phyloP scores from a whole-genome alignment of 2,888 invertebrate genomes.

The Epinotia demarniana region DNA sequence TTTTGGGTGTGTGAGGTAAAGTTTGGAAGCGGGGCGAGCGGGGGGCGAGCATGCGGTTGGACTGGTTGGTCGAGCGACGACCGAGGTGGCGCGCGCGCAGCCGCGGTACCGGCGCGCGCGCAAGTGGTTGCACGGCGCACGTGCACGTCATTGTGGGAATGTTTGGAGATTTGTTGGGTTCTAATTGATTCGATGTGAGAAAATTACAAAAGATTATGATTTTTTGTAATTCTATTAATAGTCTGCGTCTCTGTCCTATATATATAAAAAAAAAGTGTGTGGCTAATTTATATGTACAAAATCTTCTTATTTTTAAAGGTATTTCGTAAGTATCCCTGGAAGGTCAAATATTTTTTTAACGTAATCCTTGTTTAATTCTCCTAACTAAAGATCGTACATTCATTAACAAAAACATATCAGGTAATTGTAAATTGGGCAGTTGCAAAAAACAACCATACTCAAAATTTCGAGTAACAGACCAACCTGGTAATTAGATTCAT shows the following conservation, averaged over 20 bases:
- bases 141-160: conserved; percentile 51
- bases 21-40: conserved; percentile 70
- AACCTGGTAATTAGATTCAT: background rate
- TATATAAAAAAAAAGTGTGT: background rate
- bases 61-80: conserved; percentile 83
- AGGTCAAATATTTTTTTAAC: no score
- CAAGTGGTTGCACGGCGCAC: conserved; percentile 51
- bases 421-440: no score
- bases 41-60: conserved; percentile 73
- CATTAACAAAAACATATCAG: no score
- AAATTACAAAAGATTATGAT: background rate
- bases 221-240: background rate
- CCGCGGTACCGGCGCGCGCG: conserved; percentile 40
- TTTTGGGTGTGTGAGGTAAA: conserved; percentile 57
- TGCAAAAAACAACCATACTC: no score
- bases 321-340: background rate
- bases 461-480: background rate
- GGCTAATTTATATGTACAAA: background rate
- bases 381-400: no score
- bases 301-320: background rate
- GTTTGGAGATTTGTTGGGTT: conserved; percentile 1
- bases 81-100: conserved; percentile 81
- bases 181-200: background rate
- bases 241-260: background rate
- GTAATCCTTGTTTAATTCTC: no score